phyloP scores from a whole-genome alignment of 2,888 invertebrate species.

The Nomada lathburiana region DNA sequence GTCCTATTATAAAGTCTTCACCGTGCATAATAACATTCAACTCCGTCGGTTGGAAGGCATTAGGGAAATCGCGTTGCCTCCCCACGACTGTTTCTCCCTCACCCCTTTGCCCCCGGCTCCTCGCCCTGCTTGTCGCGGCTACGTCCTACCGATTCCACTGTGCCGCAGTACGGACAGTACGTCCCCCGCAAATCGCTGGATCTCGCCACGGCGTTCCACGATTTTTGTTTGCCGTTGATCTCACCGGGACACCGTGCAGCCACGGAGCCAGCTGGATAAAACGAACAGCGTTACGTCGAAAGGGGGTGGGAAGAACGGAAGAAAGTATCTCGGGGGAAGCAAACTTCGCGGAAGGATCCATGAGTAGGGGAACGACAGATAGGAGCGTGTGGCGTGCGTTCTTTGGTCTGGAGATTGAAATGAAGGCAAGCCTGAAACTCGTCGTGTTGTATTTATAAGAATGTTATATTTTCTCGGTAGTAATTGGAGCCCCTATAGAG shows the following conservation, averaged over 20 bases:
- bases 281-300: slow-evolving; percentile 3
- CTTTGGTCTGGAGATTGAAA: slow-evolving; percentile 56
- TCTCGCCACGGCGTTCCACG: slow-evolving; percentile 57
- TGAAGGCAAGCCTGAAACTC: slow-evolving; percentile 57
- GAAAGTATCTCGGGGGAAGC: slow-evolving; percentile 4
- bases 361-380: slow-evolving; percentile 44
- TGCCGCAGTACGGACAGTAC: slow-evolving; percentile 58
- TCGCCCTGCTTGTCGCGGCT: slow-evolving; percentile 1
- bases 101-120: slow-evolving; percentile 29
- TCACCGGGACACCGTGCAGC: slow-evolving; percentile 64
- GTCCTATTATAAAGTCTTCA: slow-evolving; percentile 84
- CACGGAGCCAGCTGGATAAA: slow-evolving; percentile 6
- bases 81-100: slow-evolving; percentile 54
- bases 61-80: slow-evolving; percentile 80
- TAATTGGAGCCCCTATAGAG: slow-evolving; percentile 81
- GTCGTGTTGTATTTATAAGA: slow-evolving; percentile 81
- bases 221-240: slow-evolving; percentile 73
- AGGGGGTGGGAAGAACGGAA: background rate
- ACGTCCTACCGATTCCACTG: slow-evolving; percentile 22
- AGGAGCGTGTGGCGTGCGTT: slow-evolving; percentile 18
- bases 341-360: slow-evolving; percentile 36
- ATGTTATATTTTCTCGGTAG: slow-evolving; percentile 81
- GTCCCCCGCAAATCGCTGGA: slow-evolving; percentile 58
- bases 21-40: slow-evolving; percentile 83
- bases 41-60: slow-evolving; percentile 83